Percentiles rank a stretch among this genome's conserved stretches.
Conservation (phyloP, 1,140 invertebrate species). For the Apocrypta bakeri region DNA sequence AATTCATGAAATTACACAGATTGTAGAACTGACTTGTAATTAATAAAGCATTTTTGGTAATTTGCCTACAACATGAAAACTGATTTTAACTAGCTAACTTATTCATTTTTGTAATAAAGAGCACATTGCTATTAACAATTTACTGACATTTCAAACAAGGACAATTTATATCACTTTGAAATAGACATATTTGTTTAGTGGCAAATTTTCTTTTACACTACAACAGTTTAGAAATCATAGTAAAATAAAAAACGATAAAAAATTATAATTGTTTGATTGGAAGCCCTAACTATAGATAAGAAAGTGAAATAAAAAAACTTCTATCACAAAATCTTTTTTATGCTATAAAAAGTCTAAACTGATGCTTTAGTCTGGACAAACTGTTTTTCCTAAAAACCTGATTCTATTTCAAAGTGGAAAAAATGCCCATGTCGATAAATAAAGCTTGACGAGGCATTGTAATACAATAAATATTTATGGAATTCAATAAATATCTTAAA, state of each 20-base stretch:
- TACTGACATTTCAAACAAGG: conserved; percentile 45
- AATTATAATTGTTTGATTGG: not conserved
- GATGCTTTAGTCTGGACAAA: not conserved
- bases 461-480: conserved; percentile 28
- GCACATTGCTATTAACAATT: conserved; percentile 36
- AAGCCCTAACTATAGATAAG: not conserved
- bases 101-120: conserved; percentile 28
- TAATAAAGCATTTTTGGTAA: conserved; percentile 49
- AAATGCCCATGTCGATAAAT: conserved; percentile 27
- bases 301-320: not conserved
- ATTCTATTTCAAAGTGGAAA: conserved; percentile 30
- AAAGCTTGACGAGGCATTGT: not conserved
- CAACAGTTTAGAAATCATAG: not conserved
- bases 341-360: not conserved
- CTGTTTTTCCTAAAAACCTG: not conserved
- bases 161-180: conserved; percentile 34
- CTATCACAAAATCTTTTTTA: not conserved
- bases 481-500: conserved; percentile 54
- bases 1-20: conserved; percentile 9
- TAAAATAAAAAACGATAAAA: not conserved
- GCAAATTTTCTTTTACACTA: not conserved
- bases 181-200: conserved; percentile 10
- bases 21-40: conserved; percentile 37
- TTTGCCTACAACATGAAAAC: conserved; percentile 35
- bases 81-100: conserved; percentile 34